Evolutionary conservation across 53 echinoderm and acorn worm species (phyloP).

Genomic region (Echinometra lucunter): DNA sequence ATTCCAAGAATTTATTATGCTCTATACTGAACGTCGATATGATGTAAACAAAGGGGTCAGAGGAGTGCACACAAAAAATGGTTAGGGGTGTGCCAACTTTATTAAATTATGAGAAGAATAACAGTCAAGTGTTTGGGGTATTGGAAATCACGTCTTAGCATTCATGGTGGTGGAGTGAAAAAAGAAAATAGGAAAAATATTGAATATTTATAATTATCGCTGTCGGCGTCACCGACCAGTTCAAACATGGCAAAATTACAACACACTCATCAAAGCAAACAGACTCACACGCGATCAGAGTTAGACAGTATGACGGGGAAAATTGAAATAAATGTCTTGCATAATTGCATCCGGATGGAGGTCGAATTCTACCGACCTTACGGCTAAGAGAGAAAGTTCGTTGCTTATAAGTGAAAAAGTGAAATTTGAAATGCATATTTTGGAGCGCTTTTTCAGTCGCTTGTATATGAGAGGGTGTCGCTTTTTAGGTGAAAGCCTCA

Average conservation of each 20-base stretch:
- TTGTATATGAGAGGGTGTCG: constrained; percentile 5
- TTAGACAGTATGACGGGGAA: neutral
- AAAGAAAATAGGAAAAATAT: neutral
- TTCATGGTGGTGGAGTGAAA: neutral
- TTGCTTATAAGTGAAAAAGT: neutral
- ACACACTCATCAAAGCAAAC: constrained; percentile 20
- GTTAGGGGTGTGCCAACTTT: neutral
- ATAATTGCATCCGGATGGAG: constrained; percentile 36
- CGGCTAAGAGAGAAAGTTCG: neutral
- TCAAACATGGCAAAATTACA: constrained; percentile 42
- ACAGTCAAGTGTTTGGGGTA: neutral
- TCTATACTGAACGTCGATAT: neutral
- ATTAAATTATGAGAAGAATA: neutral
- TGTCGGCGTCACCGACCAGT: neutral
- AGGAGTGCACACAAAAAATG: neutral
- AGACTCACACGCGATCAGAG: constrained; percentile 26
- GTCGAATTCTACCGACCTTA: neutral
- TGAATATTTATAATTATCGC: constrained; percentile 17
- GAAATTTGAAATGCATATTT: constrained; percentile 54
- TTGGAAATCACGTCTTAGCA: neutral
- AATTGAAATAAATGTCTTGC: constrained; percentile 57
- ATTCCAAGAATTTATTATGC: neutral
- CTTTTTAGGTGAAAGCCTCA: constrained; percentile 22
- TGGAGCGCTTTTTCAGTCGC: neutral
- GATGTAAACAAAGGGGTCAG: neutral